Conservation (phyloP, 1,140 invertebrate genomes). For the Megalonaias nervosa region DNA sequence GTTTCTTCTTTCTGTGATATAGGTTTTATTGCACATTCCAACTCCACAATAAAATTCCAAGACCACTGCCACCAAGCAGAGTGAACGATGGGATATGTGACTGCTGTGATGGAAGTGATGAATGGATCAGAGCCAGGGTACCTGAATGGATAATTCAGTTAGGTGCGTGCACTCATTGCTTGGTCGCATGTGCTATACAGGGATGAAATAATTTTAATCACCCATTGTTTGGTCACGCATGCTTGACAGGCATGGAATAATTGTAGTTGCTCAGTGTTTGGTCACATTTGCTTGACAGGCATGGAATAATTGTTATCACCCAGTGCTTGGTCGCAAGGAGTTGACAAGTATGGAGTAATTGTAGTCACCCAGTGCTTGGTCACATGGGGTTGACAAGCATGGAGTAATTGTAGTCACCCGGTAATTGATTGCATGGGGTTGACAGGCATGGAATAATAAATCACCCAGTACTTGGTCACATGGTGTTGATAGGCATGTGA, state of each 20-base stretch:
- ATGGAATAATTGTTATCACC: no score
- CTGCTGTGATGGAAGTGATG: slow-evolving; percentile 98
- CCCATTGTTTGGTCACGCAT: neutral
- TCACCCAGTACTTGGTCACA: no score
- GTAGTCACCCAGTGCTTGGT: neutral
- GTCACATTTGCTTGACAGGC: no score
- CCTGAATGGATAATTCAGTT: slow-evolving; percentile 41
- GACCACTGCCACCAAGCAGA: slow-evolving; percentile 81
- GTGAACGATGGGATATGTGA: slow-evolving; percentile 78
- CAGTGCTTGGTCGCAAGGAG: no score
- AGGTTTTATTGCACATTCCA: slow-evolving; percentile 93
- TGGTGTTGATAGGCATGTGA: no score
- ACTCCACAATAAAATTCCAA: slow-evolving; percentile 89
- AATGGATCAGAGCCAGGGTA: slow-evolving; percentile 73
- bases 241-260: no score
- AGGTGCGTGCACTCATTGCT: slow-evolving; percentile 21
- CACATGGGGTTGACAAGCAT: no score
- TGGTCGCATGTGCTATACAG: neutral
- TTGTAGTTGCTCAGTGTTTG: no score
- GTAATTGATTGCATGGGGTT: no score
- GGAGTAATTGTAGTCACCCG: neutral
- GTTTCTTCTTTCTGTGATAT: slow-evolving; percentile 17
- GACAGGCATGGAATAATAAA: no score
- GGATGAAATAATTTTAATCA: neutral
- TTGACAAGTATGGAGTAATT: no score